These are phyloP conservation scores for Bothrops jararaca DNA, from an alignment of 2,113 vertebrate genomes.

Conservation along the genomic window DNA sequence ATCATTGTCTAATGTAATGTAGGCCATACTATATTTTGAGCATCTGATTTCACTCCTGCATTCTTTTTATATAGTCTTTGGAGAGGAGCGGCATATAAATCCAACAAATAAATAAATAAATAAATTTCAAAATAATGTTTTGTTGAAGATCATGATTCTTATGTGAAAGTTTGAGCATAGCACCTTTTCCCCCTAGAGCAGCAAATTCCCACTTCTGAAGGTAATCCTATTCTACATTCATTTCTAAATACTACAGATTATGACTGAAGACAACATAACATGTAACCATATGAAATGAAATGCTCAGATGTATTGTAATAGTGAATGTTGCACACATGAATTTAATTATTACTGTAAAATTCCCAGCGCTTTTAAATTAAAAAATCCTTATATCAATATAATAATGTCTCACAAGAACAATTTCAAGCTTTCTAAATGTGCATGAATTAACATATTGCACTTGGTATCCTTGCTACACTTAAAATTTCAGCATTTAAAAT, in stretches of 20 bases:
- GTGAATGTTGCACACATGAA: background rate
- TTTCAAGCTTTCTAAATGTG: background rate
- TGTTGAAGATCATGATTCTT: background rate
- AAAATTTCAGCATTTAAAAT: background rate
- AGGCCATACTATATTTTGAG: background rate
- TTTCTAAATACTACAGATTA: background rate
- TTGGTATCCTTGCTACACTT: background rate
- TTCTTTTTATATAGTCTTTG: background rate
- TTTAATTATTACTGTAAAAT: background rate
- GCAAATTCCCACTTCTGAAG: background rate
- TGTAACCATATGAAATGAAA: background rate
- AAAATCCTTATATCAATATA: background rate
- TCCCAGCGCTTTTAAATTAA: background rate
- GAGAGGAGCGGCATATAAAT: no score
- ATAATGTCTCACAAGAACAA: background rate
- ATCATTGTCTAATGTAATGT: background rate
- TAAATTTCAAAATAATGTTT: background rate
- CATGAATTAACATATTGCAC: background rate
- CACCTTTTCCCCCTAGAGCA: background rate
- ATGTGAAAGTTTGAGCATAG: background rate
- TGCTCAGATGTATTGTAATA: background rate
- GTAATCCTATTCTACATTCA: background rate
- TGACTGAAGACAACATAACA: background rate
- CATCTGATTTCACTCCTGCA: background rate
- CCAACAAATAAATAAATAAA: no score